These are phyloP conservation scores for Phataginus tricuspis DNA, from an alignment of 2,797 vertebrate genomes.

Conservation along the genomic window DNA sequence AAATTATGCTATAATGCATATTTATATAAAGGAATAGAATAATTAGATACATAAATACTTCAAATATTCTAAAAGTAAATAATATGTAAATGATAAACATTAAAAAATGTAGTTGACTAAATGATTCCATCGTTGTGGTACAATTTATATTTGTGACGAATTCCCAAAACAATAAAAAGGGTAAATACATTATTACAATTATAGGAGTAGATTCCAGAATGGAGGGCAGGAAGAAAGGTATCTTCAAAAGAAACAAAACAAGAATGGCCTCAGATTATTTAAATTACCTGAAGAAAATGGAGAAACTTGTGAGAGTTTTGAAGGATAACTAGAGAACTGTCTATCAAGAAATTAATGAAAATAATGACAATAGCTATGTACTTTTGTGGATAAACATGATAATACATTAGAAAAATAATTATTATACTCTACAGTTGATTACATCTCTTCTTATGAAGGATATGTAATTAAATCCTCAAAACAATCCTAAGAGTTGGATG, in stretches of 20 bases:
- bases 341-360: background rate
- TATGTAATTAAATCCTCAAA: slow-evolving; percentile 11
- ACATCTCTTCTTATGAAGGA: background rate
- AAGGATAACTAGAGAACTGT: background rate
- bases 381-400: background rate
- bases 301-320: background rate
- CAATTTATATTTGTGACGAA: background rate
- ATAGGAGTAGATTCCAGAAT: too few species aligned
- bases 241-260: background rate
- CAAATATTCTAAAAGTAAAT: background rate
- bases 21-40: background rate
- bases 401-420: background rate
- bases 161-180: background rate
- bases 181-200: background rate
- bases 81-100: background rate
- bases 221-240: accelerated
- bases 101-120: background rate
- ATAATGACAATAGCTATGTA: background rate
- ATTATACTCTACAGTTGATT: background rate
- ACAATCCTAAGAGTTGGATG: background rate
- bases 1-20: background rate
- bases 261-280: background rate
- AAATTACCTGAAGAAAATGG: background rate
- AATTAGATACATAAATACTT: background rate
- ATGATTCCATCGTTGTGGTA: background rate